phyloP scores from a whole-genome alignment of 2,797 vertebrate genomes.

The Helicolenus hilgendorfi region DNA sequence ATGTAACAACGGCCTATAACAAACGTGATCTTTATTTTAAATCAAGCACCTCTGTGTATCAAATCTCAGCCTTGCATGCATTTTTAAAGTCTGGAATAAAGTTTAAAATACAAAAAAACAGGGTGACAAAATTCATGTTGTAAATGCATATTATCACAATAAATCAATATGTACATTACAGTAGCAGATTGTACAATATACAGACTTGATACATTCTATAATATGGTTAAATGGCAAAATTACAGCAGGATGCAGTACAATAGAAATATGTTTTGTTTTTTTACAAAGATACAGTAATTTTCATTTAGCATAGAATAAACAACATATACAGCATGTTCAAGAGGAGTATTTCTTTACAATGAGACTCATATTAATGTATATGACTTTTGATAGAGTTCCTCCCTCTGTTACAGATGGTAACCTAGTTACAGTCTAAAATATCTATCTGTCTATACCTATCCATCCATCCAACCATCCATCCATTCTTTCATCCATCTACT shows the following conservation, averaged over 20 bases:
- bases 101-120: constrained; percentile 3
- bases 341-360: constrained; percentile 26
- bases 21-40: background rate
- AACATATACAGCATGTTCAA: constrained; percentile 70
- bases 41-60: background rate
- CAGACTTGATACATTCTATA: constrained; percentile 67
- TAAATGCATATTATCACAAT: constrained; percentile 64
- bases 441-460: background rate
- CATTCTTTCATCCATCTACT: background rate
- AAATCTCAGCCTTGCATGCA: background rate
- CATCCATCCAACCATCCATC: background rate
- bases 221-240: constrained; percentile 38
- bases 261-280: constrained; percentile 57
- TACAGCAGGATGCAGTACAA: constrained; percentile 62
- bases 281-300: constrained; percentile 68
- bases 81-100: background rate
- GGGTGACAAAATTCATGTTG: constrained; percentile 19
- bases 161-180: constrained; percentile 72
- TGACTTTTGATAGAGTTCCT: constrained; percentile 6
- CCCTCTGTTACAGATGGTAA: constrained; percentile 34
- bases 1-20: background rate
- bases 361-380: constrained; percentile 10
- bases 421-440: constrained; percentile 11
- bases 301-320: constrained; percentile 46
- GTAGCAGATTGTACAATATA: constrained; percentile 63